Conservation (phyloP, 2,113 vertebrate genomes). For the Sprattus sprattus region DNA sequence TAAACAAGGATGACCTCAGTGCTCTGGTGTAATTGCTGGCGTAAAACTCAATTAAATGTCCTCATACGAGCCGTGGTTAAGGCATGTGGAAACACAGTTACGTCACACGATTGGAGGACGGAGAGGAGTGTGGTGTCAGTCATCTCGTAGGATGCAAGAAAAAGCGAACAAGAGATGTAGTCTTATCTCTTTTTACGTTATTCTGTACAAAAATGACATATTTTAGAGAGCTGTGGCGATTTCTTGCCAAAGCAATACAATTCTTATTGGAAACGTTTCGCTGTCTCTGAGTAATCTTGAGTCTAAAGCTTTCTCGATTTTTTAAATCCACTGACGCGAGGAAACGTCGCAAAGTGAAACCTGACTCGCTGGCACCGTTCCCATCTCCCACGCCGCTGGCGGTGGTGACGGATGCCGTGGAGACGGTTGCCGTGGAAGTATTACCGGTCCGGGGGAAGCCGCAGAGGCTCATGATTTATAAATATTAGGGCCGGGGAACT, state of each 20-base stretch:
- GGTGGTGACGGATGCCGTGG: background rate
- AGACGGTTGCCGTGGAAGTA: constrained; percentile 38
- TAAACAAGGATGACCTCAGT: background rate
- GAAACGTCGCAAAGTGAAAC: background rate
- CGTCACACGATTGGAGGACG: background rate
- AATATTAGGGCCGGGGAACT: constrained; percentile 47
- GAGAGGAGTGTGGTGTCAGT: background rate
- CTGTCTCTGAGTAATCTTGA: background rate
- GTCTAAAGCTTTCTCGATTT: background rate
- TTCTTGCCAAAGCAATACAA: background rate
- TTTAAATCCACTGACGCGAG: background rate
- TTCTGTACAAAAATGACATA: too few relatives aligned
- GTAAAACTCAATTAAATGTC: background rate
- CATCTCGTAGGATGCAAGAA: background rate
- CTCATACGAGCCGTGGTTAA: background rate
- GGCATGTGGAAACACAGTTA: background rate
- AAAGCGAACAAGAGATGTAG: too few relatives aligned
- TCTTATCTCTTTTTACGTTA: too few relatives aligned
- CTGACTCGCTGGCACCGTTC: background rate
- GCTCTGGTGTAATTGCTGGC: background rate
- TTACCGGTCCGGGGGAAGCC: constrained; percentile 28
- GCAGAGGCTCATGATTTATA: constrained; percentile 52
- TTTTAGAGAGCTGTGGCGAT: background rate
- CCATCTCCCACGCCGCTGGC: background rate
- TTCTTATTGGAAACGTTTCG: background rate